Evolutionary conservation across 2,888 invertebrate genomes (phyloP).

Genomic region (Andrena marginata): DNA sequence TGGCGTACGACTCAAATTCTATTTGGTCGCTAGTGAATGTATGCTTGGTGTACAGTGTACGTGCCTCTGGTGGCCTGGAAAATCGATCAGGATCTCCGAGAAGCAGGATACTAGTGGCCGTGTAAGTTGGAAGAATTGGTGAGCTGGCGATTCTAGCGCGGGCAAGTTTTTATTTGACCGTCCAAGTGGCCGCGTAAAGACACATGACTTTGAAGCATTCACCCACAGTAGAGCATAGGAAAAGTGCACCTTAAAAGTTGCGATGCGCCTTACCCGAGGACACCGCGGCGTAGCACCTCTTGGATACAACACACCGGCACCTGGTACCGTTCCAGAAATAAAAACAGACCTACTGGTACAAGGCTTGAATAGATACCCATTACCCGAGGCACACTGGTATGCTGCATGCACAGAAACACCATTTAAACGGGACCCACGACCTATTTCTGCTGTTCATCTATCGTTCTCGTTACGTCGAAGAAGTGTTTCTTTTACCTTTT

Average conservation of each 20-base stretch:
- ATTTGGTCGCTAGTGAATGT: no score
- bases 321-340: conserved; percentile 58
- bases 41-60: background rate
- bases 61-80: background rate
- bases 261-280: conserved; percentile 58
- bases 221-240: conserved; percentile 67
- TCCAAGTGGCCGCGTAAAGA: conserved; percentile 38
- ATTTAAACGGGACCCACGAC: conserved; percentile 25
- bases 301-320: conserved; percentile 62
- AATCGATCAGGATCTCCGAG: background rate
- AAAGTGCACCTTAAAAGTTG: conserved; percentile 64
- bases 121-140: background rate
- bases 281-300: conserved; percentile 58
- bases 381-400: conserved; percentile 66
- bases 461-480: no score
- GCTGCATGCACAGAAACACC: conserved; percentile 64
- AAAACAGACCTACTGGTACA: conserved; percentile 59
- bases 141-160: conserved; percentile 26
- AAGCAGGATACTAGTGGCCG: background rate
- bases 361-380: conserved; percentile 59
- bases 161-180: conserved; percentile 55
- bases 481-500: background rate
- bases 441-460: background rate
- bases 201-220: conserved; percentile 58
- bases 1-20: no score